Evolutionary conservation across 1,140 invertebrate genomes (phyloP), one percentile per base, ranked within the genome.

Genomic region (Drosophila gunungcola): DNA sequence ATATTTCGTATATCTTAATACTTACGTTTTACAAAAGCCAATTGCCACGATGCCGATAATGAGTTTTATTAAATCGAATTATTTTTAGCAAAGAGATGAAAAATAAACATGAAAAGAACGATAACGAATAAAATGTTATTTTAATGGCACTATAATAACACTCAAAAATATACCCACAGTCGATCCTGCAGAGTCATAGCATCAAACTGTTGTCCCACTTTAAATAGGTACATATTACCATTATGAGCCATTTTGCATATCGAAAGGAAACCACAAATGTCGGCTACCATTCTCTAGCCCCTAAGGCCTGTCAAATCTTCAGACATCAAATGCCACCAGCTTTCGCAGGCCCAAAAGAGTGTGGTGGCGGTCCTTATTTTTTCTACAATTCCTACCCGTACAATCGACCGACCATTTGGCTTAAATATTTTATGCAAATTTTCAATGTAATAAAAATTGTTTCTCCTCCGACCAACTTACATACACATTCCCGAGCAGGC

Each of bases 361-460:
- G 32, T 41, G 13, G 4, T 11, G 56, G n/a, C 27, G 29, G 29
- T 16, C 25, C 25, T 48, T 48, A 32, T 34, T 32, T 53, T 32
- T 39, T 32, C 29, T 41, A 42, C 54, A 57, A 45, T 60, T 69
- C 41, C 63, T 51, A 60, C 29, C 54, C 77, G 54, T 70, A 49
- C 67, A 45, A 78, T 57, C 83, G 83, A 88, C 69, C 73, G 73
- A 79, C 76, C 74, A 79, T 89, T 88, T 88, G 84, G 70, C 86
- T 82, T 90, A 88, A 90, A 90, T 90, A 90, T 90, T 90, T 86
- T 90, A 90, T 90, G 86, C 86, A 90, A 90, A 90, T 90, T 90
- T 90, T 90, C 86, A 90, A 83, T 86, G 78, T 80, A 90, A 91
- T 90, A 90, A 86, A 90, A 90, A 76, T 90, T 90, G 53, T 77